Evolutionary conservation across 2,113 vertebrate species (phyloP), one percentile per base, ranked within the genome.

Genomic region (Cyprinus carpio): DNA sequence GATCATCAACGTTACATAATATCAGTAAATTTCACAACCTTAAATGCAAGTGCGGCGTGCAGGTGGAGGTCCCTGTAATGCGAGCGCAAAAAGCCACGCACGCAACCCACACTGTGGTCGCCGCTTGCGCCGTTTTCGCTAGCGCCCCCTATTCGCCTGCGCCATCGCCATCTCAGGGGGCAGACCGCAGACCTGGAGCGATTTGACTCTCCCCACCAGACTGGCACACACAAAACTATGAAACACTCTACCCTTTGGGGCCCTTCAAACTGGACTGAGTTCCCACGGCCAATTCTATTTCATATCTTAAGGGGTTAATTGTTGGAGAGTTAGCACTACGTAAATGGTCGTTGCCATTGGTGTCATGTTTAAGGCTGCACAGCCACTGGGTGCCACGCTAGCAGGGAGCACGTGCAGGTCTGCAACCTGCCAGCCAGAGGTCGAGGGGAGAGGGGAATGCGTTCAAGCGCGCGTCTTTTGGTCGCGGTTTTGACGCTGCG

Each of bases 21-120:
- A 1, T 34, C 13, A 76, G 7, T 23, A 2, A n/a, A 83, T 25
- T 85, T 29, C 90, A 94, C 96, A 99, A 99, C 98, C 98, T 97
- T 92, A 92, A 95, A 99, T 97, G 94, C 92, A 94, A 95, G 93
- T 95, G 89, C 27, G 96, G 95, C 91, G 95, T 90, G 94, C 94
- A 94, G 96, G 95, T 96, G 95, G 95, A 94, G 96, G 97, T 98
- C 96, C 98, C 98, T 99, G 98, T 96, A 99, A 99, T 96, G 98
- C 97, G 89, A 92, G 97, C 98, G 98, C 97, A 94, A 95, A 94
- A 95, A 88, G 94, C 85, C 86, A 95, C 95, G 95, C 96, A 94
- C 46, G 60, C 74, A 0, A 83, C 91, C 90, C 84, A 76, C 85
- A 6, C 64, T 56, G 87, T 71, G 81, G 88, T 86, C 85, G 85